Evolutionary conservation across 2,888 invertebrate genomes (phyloP), one percentile per base, ranked within the genome.

Genomic region (Hydrotaea cyrtoneurina): DNA sequence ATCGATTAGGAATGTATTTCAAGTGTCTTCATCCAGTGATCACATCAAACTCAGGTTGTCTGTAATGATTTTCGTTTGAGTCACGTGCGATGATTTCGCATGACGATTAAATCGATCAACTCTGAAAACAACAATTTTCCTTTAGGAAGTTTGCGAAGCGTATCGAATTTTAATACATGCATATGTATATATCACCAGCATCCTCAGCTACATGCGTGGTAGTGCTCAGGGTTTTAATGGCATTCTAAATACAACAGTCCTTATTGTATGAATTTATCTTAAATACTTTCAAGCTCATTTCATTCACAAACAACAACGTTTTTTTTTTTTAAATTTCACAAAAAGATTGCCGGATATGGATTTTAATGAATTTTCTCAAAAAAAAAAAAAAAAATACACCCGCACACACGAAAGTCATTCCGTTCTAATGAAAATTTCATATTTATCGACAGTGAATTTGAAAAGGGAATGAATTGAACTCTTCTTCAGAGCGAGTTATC

Each of bases 201-300:
- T 31, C 7, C 2, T 31, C 31, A 31, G 31, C 39, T 10, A n/a
- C 50, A 50, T 50, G 50, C 17, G 1, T 55, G 36, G 15, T n/a
- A 17, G 36, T 17, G 55, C 7, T 31, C 26, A 69, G 21, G 36
- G 53, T 57, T 77, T 15, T 76, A 76, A 76, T 66, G 53, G 19
- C 46, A 64, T 64, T 31, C 17, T 17, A 31, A 76, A 36, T 17
- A n/a, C 26, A 23, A 77, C 57, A 36, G 36, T 55, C 64, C 17
- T 69, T 69, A 69, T 69, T 26, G 50, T 26, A 2, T 23, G 57
- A 50, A 71, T 75, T 59, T 74, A 82, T 78, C 50, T 59, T 19
- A 59, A 82, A 78, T 71, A 11, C 26, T 57, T 72, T 78, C 62
- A 31, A 62, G 62, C 78, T 75, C 78, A 72, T 55, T 83, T 73